A percentile compares a stretch with the other conserved stretches of the same genome.
Conservation (phyloP, 2,888 invertebrate species). For the Amorpha juglandis region DNA sequence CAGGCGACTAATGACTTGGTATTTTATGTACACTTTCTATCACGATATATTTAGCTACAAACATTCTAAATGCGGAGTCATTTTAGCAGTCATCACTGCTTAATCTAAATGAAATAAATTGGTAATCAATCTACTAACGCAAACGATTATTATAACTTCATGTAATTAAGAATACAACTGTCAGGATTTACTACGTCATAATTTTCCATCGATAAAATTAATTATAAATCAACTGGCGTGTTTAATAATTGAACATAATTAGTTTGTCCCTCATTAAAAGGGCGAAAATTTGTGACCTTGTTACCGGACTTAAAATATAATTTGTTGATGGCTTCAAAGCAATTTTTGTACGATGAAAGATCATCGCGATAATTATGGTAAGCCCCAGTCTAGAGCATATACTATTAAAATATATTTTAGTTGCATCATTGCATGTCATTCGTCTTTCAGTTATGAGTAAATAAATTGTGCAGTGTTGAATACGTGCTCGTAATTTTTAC, state of each 20-base stretch:
- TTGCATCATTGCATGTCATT: neutral
- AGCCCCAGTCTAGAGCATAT: neutral
- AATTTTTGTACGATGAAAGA: neutral
- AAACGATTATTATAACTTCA: neutral
- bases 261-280: neutral
- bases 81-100: conserved; percentile 35
- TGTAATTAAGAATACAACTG: neutral
- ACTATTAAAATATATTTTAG: neutral
- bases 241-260: neutral
- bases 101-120: neutral
- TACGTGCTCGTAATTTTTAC: neutral
- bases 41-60: conserved; percentile 47
- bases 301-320: conserved; percentile 5
- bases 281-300: neutral
- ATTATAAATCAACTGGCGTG: neutral
- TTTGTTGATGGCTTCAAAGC: neutral
- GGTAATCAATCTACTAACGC: neutral
- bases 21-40: conserved; percentile 71
- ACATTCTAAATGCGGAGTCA: conserved; percentile 33
- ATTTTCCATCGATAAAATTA: neutral
- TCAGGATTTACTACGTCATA: neutral
- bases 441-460: neutral
- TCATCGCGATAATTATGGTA: neutral
- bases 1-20: conserved; percentile 82
- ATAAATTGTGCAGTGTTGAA: neutral